A percentile compares a stretch with the other conserved stretches of the same genome.
These are phyloP conservation scores for Onthophagus sagittarius DNA, from an alignment of 2,888 invertebrate genomes.

Conservation along the genomic window DNA sequence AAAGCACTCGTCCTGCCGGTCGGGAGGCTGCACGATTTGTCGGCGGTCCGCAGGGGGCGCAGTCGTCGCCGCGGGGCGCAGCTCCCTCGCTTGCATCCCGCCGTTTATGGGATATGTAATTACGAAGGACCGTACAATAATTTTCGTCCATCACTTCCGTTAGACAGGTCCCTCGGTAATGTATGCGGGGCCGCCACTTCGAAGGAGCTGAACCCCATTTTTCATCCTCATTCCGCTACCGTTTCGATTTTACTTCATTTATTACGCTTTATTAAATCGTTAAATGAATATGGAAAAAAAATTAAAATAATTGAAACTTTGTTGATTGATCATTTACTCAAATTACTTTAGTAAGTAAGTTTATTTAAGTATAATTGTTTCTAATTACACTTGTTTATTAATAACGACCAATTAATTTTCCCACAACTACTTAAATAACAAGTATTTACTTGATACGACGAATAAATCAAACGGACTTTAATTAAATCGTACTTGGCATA, in stretches of 20 bases:
- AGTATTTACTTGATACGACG: neutral
- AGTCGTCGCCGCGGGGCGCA: constrained; percentile 27
- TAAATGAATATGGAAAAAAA: no score
- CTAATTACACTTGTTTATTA: neutral
- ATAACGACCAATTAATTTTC: constrained; percentile 8
- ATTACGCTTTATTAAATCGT: neutral
- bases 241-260: neutral
- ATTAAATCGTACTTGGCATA: constrained; percentile 10
- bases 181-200: neutral
- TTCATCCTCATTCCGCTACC: neutral
- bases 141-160: constrained; percentile 35
- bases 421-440: neutral
- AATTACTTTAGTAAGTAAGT: neutral
- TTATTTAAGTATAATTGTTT: neutral
- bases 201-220: neutral
- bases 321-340: neutral
- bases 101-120: constrained; percentile 34
- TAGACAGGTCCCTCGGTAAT: constrained; percentile 27
- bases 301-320: no score
- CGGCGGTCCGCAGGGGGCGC: constrained; percentile 27
- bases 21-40: constrained; percentile 28
- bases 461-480: constrained; percentile 2
- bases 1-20: neutral
- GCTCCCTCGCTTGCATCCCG: constrained; percentile 27
- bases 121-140: constrained; percentile 34